A percentile compares a stretch with the other conserved stretches of the same genome.
These are phyloP conservation scores for Olivierus martensii DNA, from an alignment of 1,140 invertebrate species.

Conservation along the genomic window DNA sequence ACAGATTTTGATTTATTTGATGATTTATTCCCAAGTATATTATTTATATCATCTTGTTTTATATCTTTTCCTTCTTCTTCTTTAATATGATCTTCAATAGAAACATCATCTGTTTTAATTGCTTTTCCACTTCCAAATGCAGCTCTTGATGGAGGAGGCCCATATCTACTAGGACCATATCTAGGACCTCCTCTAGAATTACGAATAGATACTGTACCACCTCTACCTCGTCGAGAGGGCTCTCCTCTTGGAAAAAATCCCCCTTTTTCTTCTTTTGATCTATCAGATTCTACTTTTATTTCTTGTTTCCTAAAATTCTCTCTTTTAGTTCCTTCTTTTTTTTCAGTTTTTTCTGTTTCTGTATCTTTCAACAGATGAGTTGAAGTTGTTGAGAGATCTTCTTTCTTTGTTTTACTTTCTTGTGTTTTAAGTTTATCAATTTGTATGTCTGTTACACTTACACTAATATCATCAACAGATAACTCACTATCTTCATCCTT, in stretches of 20 bases:
- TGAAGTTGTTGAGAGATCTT: constrained; percentile 2
- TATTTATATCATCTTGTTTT: constrained; percentile 6
- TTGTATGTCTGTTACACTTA: constrained; percentile 19
- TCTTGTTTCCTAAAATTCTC: constrained; percentile 6
- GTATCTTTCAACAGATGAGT: constrained; percentile 8
- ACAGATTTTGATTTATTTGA: constrained; percentile 11
- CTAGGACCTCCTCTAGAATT: constrained; percentile 36
- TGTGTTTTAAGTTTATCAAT: no score
- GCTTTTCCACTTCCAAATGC: constrained; percentile 37
- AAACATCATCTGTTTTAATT: constrained; percentile 11
- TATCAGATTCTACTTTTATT: constrained; percentile 2
- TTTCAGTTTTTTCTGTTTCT: constrained; percentile 13
- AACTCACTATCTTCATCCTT: constrained; percentile 30
- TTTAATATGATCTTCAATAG: constrained; percentile 11
- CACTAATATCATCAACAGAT: constrained; percentile 27
- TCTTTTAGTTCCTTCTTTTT: constrained; percentile 11
- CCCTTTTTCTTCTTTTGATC: constrained; percentile 13
- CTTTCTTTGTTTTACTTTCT: constrained; percentile 3
- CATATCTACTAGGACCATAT: constrained; percentile 40
- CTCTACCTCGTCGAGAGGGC: constrained; percentile 56
- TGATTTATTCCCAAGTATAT: constrained; percentile 3
- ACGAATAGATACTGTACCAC: constrained; percentile 25
- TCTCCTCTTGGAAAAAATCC: constrained; percentile 64
- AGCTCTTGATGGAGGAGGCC: constrained; percentile 56
- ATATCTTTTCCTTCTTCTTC: constrained; percentile 5